A percentile compares a stretch with the other conserved stretches of the same genome.
Conservation (phyloP, 2,113 vertebrate genomes). For the Vulpes lagopus region DNA sequence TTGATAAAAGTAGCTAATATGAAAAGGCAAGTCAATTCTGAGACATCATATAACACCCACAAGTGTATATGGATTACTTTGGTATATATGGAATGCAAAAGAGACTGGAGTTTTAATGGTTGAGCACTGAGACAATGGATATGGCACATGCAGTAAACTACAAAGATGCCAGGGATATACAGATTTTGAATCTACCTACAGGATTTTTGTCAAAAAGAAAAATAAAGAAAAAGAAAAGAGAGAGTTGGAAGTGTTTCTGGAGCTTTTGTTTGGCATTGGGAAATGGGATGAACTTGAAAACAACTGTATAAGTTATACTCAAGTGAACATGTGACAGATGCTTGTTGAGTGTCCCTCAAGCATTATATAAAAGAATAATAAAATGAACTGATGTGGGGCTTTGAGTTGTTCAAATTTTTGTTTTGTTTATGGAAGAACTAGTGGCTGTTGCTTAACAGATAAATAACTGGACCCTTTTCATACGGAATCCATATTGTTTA, state of each 20-base stretch:
- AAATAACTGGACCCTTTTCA: background rate
- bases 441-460: background rate
- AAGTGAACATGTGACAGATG: background rate
- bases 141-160: background rate
- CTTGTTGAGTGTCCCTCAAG: background rate
- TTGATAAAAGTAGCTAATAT: background rate
- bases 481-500: background rate
- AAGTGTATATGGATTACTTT: background rate
- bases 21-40: slow-evolving; percentile 1
- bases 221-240: background rate
- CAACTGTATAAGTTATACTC: background rate
- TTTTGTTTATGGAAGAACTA: slow-evolving; percentile 2
- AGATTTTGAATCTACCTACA: background rate
- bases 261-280: background rate
- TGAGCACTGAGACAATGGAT: background rate
- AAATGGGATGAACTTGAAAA: slow-evolving; percentile 3
- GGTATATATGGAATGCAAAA: background rate
- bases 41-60: background rate
- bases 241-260: background rate
- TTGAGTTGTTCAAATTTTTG: background rate
- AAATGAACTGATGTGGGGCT: background rate
- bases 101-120: background rate
- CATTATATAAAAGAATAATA: background rate
- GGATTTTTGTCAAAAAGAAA: background rate
- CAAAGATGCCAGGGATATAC: background rate